Conservation (phyloP, 2,888 invertebrate species). For the Acanthosoma haemorrhoidale region DNA sequence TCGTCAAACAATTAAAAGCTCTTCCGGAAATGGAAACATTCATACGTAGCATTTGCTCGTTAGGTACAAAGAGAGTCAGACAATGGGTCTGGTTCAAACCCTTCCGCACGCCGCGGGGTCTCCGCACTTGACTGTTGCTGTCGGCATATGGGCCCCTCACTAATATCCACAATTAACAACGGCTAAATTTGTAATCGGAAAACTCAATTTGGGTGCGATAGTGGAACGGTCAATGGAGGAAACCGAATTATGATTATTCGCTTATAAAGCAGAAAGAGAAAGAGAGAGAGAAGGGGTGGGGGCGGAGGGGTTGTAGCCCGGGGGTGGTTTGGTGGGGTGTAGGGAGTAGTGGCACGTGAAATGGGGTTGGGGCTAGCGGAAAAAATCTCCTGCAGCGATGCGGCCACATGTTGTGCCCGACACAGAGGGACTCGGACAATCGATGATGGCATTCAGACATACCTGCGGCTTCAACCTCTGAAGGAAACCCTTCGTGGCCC, state of each 20-base stretch:
- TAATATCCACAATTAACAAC: slow-evolving; percentile 26
- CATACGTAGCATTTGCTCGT: slow-evolving; percentile 19
- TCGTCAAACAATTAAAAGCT: background rate
- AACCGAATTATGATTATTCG: slow-evolving; percentile 30
- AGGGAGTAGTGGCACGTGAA: slow-evolving; percentile 23
- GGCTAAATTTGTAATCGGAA: slow-evolving; percentile 24
- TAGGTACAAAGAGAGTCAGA: background rate
- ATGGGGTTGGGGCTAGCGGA: slow-evolving; percentile 21
- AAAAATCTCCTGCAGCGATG: background rate
- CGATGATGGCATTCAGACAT: background rate
- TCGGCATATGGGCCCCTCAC: slow-evolving; percentile 13
- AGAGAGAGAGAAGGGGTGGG: background rate
- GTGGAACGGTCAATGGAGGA: slow-evolving; percentile 27
- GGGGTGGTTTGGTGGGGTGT: background rate
- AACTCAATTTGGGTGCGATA: slow-evolving; percentile 26
- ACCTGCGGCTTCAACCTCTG: background rate
- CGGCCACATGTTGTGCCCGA: slow-evolving; percentile 20
- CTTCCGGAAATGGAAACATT: background rate
- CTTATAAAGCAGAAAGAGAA: too few relatives aligned
- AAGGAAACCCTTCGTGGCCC: background rate
- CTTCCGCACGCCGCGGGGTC: slow-evolving; percentile 12
- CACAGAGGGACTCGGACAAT: background rate
- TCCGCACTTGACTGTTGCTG: slow-evolving; percentile 22
- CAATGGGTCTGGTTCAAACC: background rate
- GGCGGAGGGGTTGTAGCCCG: background rate